These are phyloP conservation scores for Cephus pygmeus DNA, from an alignment of 2,888 invertebrate genomes.

Conservation along the genomic window DNA sequence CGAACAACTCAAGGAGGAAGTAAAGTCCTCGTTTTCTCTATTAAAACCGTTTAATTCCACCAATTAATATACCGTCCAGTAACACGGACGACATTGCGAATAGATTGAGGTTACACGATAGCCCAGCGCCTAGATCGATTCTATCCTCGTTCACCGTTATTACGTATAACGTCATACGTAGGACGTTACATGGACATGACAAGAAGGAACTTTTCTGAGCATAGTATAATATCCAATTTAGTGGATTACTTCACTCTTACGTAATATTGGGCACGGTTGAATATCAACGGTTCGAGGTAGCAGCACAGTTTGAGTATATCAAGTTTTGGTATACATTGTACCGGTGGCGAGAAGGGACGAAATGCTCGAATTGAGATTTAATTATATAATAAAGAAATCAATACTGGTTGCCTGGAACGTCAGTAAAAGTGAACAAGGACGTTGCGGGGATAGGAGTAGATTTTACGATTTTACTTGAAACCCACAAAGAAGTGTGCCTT, in stretches of 20 bases:
- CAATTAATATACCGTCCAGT: conserved; percentile 53
- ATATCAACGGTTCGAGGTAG: not conserved
- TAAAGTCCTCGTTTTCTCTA: conserved; percentile 19
- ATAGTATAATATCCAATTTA: not conserved
- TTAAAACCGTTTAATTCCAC: conserved; percentile 52
- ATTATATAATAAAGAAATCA: not conserved
- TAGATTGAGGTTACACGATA: conserved; percentile 29
- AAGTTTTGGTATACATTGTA: not conserved
- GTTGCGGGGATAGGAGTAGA: not conserved
- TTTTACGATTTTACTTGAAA: not conserved
- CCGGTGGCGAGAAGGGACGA: not conserved
- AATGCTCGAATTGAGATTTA: not conserved
- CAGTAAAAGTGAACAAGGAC: not conserved
- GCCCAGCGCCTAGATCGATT: conserved; percentile 46
- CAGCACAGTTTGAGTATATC: not conserved
- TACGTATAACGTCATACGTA: not conserved
- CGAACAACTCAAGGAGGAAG: not conserved
- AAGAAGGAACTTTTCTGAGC: not conserved
- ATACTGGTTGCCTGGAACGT: not conserved
- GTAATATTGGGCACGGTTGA: not conserved
- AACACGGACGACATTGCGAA: conserved; percentile 41
- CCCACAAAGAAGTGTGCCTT: not conserved
- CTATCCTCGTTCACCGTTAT: conserved; percentile 31
- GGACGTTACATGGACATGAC: not conserved
- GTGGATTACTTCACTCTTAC: not conserved